phyloP scores from a whole-genome alignment of 2,888 invertebrate species.

The Arctia plantaginis region DNA sequence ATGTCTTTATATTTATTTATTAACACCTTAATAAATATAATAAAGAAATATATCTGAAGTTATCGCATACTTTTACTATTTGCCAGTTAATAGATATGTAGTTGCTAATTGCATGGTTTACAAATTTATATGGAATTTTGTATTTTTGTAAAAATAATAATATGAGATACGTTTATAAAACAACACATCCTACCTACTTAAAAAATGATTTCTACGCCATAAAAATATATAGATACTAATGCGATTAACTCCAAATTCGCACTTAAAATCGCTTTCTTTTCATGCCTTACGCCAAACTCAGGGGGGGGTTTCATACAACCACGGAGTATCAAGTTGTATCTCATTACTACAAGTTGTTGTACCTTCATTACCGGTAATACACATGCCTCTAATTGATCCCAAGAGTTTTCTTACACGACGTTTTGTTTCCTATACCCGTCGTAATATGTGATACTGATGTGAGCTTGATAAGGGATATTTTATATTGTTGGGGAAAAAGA shows the following conservation, averaged over 20 bases:
- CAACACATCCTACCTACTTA: too few species aligned
- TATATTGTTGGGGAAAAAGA: slow-evolving; percentile 2
- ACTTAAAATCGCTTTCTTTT: slow-evolving; percentile 35
- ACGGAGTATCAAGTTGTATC: slow-evolving; percentile 66
- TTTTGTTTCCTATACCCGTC: slow-evolving; percentile 16
- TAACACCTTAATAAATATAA: not conserved
- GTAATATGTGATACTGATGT: slow-evolving; percentile 19
- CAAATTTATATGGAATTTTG: too few species aligned
- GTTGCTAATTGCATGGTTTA: not conserved
- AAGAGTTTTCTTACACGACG: slow-evolving; percentile 52
- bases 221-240: not conserved
- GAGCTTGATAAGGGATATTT: slow-evolving; percentile 13
- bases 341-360: slow-evolving; percentile 63
- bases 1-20: not conserved
- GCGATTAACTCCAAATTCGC: not conserved
- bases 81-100: not conserved
- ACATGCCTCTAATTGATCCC: slow-evolving; percentile 58
- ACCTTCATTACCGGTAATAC: slow-evolving; percentile 59
- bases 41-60: not conserved
- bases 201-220: too few species aligned
- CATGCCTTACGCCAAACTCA: slow-evolving; percentile 36
- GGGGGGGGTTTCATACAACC: slow-evolving; percentile 46
- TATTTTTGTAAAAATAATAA: too few species aligned
- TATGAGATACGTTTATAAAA: too few species aligned
- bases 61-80: not conserved